Evolutionary conservation across 2,797 vertebrate species (phyloP).

Genomic region (Eulemur rubriventer): DNA sequence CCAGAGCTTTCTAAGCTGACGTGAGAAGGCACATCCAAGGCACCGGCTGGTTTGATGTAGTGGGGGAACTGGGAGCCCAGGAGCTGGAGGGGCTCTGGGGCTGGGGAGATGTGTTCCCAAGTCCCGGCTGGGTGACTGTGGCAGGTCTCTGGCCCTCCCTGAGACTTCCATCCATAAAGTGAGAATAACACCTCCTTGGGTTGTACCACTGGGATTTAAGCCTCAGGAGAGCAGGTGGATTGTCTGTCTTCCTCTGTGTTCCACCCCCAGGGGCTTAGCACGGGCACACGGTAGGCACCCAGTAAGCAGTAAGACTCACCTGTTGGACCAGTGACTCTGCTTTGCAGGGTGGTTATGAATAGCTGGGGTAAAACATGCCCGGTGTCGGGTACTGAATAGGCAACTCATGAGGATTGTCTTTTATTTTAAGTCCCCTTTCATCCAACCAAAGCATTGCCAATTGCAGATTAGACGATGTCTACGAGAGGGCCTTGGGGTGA

Average conservation of each 20-base stretch:
- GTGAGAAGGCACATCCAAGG: fast-evolving
- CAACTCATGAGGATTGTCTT: not conserved
- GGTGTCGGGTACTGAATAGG: fast-evolving
- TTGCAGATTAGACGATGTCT: fast-evolving
- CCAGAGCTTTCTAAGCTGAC: not conserved
- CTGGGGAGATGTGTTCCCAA: not conserved
- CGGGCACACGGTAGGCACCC: fast-evolving
- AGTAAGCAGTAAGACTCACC: fast-evolving
- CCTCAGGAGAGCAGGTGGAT: fast-evolving
- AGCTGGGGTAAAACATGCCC: not conserved
- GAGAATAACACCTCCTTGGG: not conserved
- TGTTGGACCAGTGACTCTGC: too few species aligned
- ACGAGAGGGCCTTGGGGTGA: not conserved
- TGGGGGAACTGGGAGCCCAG: too few species aligned
- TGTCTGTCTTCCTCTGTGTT: not conserved
- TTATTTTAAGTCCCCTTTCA: fast-evolving
- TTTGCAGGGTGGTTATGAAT: fast-evolving
- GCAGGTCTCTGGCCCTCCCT: not conserved
- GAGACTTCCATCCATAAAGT: not conserved
- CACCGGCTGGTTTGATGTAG: fast-evolving
- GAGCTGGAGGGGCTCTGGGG: not conserved
- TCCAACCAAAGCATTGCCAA: fast-evolving
- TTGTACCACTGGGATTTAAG: fast-evolving
- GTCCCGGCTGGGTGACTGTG: not conserved
- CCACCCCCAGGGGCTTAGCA: not conserved